Conservation (phyloP, 2,888 invertebrate species). For the Syrphus vitripennis region DNA sequence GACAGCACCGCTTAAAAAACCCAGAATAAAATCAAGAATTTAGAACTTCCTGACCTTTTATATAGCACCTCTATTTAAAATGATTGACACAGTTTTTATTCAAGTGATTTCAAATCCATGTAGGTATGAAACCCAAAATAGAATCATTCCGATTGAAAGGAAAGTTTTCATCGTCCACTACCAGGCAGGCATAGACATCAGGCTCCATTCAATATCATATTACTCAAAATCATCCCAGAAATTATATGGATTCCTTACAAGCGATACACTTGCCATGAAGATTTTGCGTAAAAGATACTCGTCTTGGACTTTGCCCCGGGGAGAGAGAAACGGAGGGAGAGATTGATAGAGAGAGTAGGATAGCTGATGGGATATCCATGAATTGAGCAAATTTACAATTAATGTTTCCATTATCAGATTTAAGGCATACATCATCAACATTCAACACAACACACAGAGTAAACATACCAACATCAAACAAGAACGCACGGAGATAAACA, state of each 20-base stretch:
- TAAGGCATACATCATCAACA: slow-evolving; percentile 16
- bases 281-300: background rate
- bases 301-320: background rate
- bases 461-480: background rate
- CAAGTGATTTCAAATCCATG: background rate
- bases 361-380: background rate
- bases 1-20: too few relatives aligned
- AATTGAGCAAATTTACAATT: slow-evolving; percentile 54
- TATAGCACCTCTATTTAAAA: too few relatives aligned
- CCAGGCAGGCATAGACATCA: background rate
- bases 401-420: slow-evolving; percentile 58
- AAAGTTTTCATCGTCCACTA: background rate
- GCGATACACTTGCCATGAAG: slow-evolving; percentile 1
- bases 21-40: too few relatives aligned
- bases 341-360: background rate
- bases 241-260: slow-evolving; percentile 58
- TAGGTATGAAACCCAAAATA: slow-evolving; percentile 43
- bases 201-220: slow-evolving; percentile 24
- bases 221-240: slow-evolving; percentile 21
- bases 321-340: background rate
- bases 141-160: background rate
- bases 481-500: slow-evolving; percentile 16
- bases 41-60: too few relatives aligned
- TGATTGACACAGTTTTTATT: too few relatives aligned
- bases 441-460: background rate